Percentiles rank a stretch among this genome's conserved stretches.
phyloP scores from a whole-genome alignment of 2,113 vertebrate genomes.

The Cyphomyrus plagiostoma region DNA sequence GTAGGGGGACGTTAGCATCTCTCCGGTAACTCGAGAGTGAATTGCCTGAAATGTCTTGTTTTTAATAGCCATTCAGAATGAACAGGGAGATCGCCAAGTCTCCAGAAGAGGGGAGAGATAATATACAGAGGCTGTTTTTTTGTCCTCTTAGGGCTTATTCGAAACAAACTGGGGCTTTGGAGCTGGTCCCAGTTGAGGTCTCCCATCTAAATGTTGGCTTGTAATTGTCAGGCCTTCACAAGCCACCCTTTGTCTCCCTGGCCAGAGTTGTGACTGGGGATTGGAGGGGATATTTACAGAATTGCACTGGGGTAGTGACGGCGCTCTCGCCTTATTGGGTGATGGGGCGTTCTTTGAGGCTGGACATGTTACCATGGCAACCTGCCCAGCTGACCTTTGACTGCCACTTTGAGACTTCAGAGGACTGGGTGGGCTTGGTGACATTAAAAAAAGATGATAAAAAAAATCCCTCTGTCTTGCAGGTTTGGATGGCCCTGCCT shows the following conservation, averaged over 20 bases:
- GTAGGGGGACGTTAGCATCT: not conserved
- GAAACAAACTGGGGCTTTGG: slow-evolving; percentile 13
- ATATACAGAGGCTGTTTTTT: slow-evolving; percentile 22
- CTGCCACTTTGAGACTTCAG: not conserved
- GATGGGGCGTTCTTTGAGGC: not conserved
- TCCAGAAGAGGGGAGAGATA: not conserved
- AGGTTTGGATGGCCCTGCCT: not conserved
- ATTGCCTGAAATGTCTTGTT: slow-evolving; percentile 8
- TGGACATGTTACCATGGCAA: slow-evolving; percentile 10
- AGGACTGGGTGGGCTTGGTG: not conserved
- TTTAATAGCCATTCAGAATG: slow-evolving; percentile 10
- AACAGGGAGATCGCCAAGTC: not conserved
- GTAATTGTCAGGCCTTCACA: slow-evolving; percentile 20
- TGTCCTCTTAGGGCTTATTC: slow-evolving; percentile 21
- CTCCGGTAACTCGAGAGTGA: not conserved
- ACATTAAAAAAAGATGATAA: not conserved
- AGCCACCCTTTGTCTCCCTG: slow-evolving; percentile 7
- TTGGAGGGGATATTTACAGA: slow-evolving; percentile 16
- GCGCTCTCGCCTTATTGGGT: slow-evolving; percentile 4
- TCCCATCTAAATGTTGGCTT: slow-evolving; percentile 15
- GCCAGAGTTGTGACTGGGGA: not conserved
- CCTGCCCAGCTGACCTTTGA: slow-evolving; percentile 5
- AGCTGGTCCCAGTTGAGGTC: slow-evolving; percentile 20
- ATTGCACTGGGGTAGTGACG: slow-evolving; percentile 5
- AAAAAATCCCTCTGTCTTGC: not conserved